These are phyloP conservation scores for Danaus chrysippus DNA, from an alignment of 2,888 invertebrate genomes.

Conservation along the genomic window DNA sequence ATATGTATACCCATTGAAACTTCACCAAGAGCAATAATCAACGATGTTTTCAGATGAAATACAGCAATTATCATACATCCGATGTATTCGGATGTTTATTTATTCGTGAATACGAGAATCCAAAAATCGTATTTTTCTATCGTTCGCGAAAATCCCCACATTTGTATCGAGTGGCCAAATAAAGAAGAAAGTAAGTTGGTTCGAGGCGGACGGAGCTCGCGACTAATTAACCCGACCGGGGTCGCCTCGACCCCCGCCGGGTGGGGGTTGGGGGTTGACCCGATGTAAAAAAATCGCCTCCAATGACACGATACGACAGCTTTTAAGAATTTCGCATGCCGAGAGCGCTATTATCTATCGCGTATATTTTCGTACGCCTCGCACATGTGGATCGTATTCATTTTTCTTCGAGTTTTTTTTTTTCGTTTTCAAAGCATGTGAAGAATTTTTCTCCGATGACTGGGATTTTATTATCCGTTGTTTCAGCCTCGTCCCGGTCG, in stretches of 20 bases:
- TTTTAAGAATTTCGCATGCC: constrained; percentile 52
- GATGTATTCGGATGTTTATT: constrained; percentile 10
- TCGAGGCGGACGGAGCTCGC: constrained; percentile 73
- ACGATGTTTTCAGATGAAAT: not conserved
- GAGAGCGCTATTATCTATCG: constrained; percentile 28
- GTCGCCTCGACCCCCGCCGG: constrained; percentile 39
- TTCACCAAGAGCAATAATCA: not conserved
- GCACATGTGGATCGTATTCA: constrained; percentile 11
- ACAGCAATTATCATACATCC: constrained; percentile 10
- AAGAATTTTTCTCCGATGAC: constrained; percentile 2
- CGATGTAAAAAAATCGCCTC: constrained; percentile 65
- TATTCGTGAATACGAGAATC: constrained; percentile 24
- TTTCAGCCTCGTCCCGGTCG: too few relatives aligned
- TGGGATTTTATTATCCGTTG: not conserved
- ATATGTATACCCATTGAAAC: not conserved
- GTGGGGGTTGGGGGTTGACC: constrained; percentile 42
- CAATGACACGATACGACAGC: constrained; percentile 54
- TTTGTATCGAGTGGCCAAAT: constrained; percentile 77
- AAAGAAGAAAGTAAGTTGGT: constrained; percentile 77
- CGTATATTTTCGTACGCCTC: not conserved
- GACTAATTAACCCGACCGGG: constrained; percentile 73
- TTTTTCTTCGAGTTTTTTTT: constrained; percentile 6
- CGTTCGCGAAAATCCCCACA: constrained; percentile 47
- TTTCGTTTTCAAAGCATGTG: constrained; percentile 14
- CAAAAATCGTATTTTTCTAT: constrained; percentile 35